Conservation (phyloP, 2,797 vertebrate genomes). For the Pangasius mekongensis region DNA sequence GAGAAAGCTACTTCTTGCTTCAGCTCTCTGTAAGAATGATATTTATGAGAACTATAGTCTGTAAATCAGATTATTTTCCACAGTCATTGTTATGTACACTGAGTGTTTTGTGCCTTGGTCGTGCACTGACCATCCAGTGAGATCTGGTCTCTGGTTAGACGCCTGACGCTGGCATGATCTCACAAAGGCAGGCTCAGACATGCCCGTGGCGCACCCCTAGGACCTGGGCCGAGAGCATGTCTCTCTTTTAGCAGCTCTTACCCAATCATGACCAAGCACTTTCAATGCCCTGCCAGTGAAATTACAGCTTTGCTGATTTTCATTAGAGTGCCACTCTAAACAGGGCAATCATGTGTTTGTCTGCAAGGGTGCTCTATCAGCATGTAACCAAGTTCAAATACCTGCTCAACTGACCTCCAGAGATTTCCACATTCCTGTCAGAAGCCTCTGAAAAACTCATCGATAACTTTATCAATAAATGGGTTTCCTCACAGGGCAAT, state of each 20-base stretch:
- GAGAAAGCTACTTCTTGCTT: slow-evolving; percentile 19
- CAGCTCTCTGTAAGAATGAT: background rate
- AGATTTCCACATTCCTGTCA: slow-evolving; percentile 19
- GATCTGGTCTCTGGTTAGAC: slow-evolving; percentile 40
- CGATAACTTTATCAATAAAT: background rate
- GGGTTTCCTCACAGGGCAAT: no score
- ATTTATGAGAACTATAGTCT: slow-evolving; percentile 3
- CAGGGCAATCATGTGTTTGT: slow-evolving; percentile 53
- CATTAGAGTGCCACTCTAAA: slow-evolving; percentile 50
- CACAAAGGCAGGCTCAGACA: slow-evolving; percentile 71
- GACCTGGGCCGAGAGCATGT: slow-evolving; percentile 64
- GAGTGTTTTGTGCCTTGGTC: slow-evolving; percentile 5
- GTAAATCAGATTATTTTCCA: slow-evolving; percentile 20
- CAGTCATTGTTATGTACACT: slow-evolving; percentile 10
- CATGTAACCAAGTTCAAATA: slow-evolving; percentile 39
- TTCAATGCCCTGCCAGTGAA: slow-evolving; percentile 54
- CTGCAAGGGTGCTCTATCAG: slow-evolving; percentile 43
- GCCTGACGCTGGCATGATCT: slow-evolving; percentile 60
- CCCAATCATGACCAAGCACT: slow-evolving; percentile 54
- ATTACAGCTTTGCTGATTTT: slow-evolving; percentile 61
- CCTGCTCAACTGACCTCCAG: slow-evolving; percentile 33
- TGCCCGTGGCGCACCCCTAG: slow-evolving; percentile 74
- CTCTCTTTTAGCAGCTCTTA: slow-evolving; percentile 49
- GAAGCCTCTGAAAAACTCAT: background rate
- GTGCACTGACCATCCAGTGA: slow-evolving; percentile 39